A percentile compares a stretch with the other conserved stretches of the same genome.
These are phyloP conservation scores for Aleiodes alternator DNA, from an alignment of 2,888 invertebrate genomes.

Conservation along the genomic window DNA sequence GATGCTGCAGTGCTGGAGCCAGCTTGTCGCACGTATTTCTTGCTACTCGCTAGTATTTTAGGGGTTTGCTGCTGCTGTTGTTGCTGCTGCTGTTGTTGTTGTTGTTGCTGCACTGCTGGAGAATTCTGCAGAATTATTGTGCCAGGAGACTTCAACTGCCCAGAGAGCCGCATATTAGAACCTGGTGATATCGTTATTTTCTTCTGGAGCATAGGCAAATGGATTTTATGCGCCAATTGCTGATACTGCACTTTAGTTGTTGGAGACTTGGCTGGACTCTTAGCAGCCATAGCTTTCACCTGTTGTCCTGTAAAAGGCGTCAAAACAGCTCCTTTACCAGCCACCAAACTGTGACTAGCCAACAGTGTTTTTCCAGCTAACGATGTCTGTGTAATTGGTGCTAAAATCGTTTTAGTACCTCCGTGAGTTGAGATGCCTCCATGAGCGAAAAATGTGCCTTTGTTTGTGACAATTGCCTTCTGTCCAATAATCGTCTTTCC, in stretches of 20 bases:
- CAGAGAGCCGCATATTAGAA: conserved; percentile 67
- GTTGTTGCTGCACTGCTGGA: neutral
- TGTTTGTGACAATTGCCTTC: conserved; percentile 65
- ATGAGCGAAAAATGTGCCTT: conserved; percentile 69
- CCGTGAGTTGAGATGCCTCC: conserved; percentile 70
- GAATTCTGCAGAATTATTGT: conserved; percentile 63
- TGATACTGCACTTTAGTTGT: conserved; percentile 67
- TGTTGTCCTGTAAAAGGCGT: conserved; percentile 73
- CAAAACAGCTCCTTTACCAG: conserved; percentile 67
- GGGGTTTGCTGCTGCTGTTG: conserved; percentile 10
- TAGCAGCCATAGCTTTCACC: conserved; percentile 72
- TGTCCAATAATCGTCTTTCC: conserved; percentile 66
- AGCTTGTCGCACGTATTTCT: conserved; percentile 54
- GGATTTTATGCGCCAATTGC: conserved; percentile 64
- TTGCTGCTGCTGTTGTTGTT: neutral
- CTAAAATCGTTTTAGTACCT: conserved; percentile 63
- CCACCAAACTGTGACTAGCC: conserved; percentile 61
- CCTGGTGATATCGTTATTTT: conserved; percentile 63
- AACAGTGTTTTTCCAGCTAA: conserved; percentile 63
- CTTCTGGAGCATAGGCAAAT: conserved; percentile 70
- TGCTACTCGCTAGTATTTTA: neutral
- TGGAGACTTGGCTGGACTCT: conserved; percentile 61
- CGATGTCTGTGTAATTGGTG: conserved; percentile 62
- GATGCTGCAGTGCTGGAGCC: conserved; percentile 35
- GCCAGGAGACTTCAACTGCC: conserved; percentile 73